Evolutionary conservation across 1,140 invertebrate genomes (phyloP).

Genomic region (Cylas formicarius): DNA sequence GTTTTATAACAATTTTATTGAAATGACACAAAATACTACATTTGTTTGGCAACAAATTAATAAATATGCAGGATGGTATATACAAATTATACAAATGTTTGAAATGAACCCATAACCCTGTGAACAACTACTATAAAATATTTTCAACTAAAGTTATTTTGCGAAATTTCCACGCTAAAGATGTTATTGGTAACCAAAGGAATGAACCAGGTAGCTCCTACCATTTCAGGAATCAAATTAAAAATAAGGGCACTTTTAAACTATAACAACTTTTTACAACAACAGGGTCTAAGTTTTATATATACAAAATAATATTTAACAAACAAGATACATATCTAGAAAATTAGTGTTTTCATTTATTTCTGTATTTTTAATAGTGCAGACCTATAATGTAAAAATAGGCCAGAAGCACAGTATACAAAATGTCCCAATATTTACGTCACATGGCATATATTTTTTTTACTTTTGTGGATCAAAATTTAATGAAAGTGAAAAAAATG

Average conservation of each 20-base stretch:
- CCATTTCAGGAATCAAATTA: constrained; percentile 16
- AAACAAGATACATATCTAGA: constrained; percentile 26
- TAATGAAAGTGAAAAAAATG: no score
- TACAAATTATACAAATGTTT: constrained; percentile 4
- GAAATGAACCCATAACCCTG: constrained; percentile 10
- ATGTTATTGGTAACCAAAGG: no score
- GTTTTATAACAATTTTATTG: constrained; percentile 5
- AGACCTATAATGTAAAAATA: constrained; percentile 25
- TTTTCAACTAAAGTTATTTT: constrained; percentile 4
- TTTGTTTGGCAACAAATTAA: constrained; percentile 10
- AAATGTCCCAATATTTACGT: no score
- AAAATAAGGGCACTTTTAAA: constrained; percentile 27
- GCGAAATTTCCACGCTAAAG: no score
- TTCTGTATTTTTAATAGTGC: constrained; percentile 22
- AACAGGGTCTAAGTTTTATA: constrained; percentile 23
- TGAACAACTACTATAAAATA: constrained; percentile 4
- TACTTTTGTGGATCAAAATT: no score
- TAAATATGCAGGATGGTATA: neutral
- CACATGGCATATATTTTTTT: no score
- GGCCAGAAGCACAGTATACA: constrained; percentile 17
- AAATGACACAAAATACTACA: constrained; percentile 18
- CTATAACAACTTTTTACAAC: constrained; percentile 24
- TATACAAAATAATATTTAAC: constrained; percentile 26
- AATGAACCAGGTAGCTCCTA: no score
- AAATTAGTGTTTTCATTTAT: constrained; percentile 23